Base-by-base conservation (phyloP, 2,888 invertebrate genomes). In the Elmis aenea region DNA sequence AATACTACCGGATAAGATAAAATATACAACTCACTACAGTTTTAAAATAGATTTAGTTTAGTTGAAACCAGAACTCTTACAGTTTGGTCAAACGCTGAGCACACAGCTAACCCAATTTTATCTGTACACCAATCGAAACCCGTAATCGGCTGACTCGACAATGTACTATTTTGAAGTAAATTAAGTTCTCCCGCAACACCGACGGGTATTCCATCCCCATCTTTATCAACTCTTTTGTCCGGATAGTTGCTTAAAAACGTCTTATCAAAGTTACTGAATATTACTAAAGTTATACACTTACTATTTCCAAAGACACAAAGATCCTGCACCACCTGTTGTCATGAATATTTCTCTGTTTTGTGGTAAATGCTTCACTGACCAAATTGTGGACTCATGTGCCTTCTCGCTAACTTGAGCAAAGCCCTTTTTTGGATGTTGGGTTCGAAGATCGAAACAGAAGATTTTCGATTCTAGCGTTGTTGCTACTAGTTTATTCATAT, bases 281-380 rank as follows among this genome's bases (percentile, higher is more conserved):
- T 24, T 23, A 10, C 15, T 2, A 13, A 16, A 3, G 12, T 23
- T 33, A 39, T 36, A 20, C 48, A 73, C 79, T 79, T 75, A 91
- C 85, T 96, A 95, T 73, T 93, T 89, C 95, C 95, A 96, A n/a
- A 96, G 71, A 45, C 85, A 80, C 10, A 94, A 65, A n/a, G 89
- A 83, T 4, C 96, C 96, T 48, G 80, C 81, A 1, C 96, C 96
- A 2, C 94, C 91, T 40, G 86, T 83, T 0, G 94, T 92, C 57
- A 87, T 75, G 60, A 95, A 96, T 11, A 96, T 68, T 60, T 96
- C 95, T 31, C 95, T 74, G 64, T 96, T 94, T 66, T 95, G 95
- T 0, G 96, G 96, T 28, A 94, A 66, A 71, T 96, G 95, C 21
- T 80, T 79, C 1, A 79, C 85, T 13, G 81, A 70, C 96, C 95